Percentiles rank a stretch among this genome's conserved stretches.
Evolutionary conservation across 2,888 invertebrate genomes (phyloP).

Genomic region (Torymus texanus): DNA sequence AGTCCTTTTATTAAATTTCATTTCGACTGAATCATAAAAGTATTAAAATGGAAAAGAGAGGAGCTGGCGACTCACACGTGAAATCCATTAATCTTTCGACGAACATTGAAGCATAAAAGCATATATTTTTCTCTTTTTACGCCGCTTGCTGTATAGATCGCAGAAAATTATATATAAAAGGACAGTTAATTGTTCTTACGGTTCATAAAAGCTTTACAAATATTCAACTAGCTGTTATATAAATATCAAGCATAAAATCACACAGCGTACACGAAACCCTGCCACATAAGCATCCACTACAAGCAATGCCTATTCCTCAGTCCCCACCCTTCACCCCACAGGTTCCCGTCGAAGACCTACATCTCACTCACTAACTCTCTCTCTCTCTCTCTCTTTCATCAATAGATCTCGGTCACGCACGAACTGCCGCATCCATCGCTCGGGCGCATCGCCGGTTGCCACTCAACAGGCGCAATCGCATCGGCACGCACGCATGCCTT

Average conservation of each 20-base stretch:
- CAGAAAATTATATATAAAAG: constrained; percentile 35
- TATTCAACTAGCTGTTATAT: no score
- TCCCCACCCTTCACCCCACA: no score
- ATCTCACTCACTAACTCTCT: neutral
- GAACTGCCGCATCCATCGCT: neutral
- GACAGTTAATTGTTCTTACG: constrained; percentile 9
- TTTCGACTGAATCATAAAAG: constrained; percentile 17
- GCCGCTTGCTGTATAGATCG: constrained; percentile 28
- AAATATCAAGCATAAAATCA: no score
- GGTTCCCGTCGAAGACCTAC: no score
- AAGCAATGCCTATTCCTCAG: no score
- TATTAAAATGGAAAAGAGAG: constrained; percentile 33
- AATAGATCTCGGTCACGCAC: neutral
- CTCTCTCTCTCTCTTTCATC: neutral
- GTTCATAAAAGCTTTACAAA: neutral
- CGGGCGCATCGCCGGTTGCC: constrained; percentile 19
- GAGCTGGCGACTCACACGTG: constrained; percentile 26
- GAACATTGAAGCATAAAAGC: constrained; percentile 45
- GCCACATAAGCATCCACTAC: no score
- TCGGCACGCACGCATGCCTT: neutral
- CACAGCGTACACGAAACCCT: no score
- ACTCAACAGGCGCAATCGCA: neutral
- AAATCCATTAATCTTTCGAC: constrained; percentile 47
- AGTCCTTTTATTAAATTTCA: constrained; percentile 2
- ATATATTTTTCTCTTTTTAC: constrained; percentile 31